Evolutionary conservation across 2,113 vertebrate genomes (phyloP).

Genomic region (Phaethon lepturus): DNA sequence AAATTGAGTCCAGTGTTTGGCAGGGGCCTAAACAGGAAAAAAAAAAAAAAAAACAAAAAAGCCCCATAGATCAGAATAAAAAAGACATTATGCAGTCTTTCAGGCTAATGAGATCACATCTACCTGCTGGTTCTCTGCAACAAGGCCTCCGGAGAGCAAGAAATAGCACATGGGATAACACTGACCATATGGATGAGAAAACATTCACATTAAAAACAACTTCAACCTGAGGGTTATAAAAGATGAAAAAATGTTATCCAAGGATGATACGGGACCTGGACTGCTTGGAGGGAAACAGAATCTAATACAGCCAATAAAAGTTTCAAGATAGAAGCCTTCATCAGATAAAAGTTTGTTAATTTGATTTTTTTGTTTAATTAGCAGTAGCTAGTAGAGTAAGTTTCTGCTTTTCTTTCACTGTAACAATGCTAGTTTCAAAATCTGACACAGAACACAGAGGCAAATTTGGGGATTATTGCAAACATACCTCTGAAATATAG

Average conservation of each 20-base stretch:
- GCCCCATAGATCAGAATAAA: background rate
- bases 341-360: background rate
- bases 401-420: background rate
- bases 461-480: background rate
- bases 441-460: background rate
- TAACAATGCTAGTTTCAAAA: background rate
- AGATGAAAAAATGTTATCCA: background rate
- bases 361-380: background rate
- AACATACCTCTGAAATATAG: background rate
- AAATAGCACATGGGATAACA: background rate
- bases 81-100: background rate
- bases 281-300: background rate
- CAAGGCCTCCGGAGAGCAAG: background rate
- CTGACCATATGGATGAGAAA: background rate
- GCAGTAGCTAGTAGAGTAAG: background rate
- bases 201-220: background rate
- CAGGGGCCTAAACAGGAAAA: background rate
- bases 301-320: background rate
- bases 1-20: background rate
- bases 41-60: background rate
- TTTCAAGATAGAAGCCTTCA: background rate
- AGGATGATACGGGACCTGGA: background rate
- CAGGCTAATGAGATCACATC: background rate
- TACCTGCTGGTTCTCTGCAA: background rate
- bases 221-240: background rate